Conservation (phyloP, 2,797 vertebrate species). For the Parotocinclus haroldoi region DNA sequence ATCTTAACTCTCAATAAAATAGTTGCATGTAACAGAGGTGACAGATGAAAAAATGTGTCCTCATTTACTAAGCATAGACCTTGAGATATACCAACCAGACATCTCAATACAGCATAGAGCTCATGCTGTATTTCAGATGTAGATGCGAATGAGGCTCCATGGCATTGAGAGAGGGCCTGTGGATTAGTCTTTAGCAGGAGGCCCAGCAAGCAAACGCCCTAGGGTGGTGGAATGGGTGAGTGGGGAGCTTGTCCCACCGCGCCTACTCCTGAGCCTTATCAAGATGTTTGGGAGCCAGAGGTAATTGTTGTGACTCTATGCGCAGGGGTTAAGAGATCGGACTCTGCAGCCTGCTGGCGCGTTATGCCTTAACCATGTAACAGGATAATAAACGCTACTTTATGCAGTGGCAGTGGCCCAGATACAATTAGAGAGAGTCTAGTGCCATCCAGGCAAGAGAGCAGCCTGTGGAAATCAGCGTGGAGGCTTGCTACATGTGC, state of each 20-base stretch:
- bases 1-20: too few relatives aligned
- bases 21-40: too few relatives aligned
- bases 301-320: conserved; percentile 87
- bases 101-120: conserved; percentile 10
- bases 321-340: conserved; percentile 72
- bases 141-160: conserved; percentile 14
- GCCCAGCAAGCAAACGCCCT: conserved; percentile 4
- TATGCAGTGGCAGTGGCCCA: conserved; percentile 74
- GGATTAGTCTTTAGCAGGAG: conserved; percentile 34
- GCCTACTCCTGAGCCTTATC: conserved; percentile 66
- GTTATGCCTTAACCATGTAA: conserved; percentile 83
- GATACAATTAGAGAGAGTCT: conserved; percentile 34
- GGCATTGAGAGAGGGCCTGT: conserved; percentile 17
- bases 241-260: conserved; percentile 16
- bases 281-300: conserved; percentile 82
- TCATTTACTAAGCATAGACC: background rate
- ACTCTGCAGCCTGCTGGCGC: conserved; percentile 67
- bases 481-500: conserved; percentile 10
- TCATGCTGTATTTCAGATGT: conserved; percentile 20
- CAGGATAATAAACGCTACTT: conserved; percentile 92
- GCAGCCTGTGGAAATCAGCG: background rate
- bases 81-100: conserved; percentile 13
- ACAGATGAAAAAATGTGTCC: background rate
- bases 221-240: conserved; percentile 17
- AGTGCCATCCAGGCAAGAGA: conserved; percentile 16